These are phyloP conservation scores for Galbula dea DNA, from an alignment of 2,113 vertebrate genomes.

Conservation along the genomic window DNA sequence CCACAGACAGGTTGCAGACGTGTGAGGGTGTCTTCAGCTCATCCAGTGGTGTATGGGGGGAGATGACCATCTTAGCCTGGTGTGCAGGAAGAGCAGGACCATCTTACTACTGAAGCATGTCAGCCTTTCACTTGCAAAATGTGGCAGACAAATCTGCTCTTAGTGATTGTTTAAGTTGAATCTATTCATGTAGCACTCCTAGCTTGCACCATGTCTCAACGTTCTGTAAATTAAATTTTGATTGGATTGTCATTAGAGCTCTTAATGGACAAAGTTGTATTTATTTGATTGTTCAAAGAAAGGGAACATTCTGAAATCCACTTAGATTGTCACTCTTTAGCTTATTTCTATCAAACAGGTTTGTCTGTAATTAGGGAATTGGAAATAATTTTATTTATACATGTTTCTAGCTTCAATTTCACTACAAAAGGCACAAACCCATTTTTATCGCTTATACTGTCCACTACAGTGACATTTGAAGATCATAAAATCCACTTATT, in stretches of 20 bases:
- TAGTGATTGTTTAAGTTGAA: not conserved
- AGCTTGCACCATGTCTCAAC: not conserved
- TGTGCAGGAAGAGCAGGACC: not conserved
- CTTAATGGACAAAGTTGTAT: not conserved
- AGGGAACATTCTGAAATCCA: not conserved
- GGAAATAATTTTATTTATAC: not conserved
- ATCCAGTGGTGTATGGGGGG: not conserved
- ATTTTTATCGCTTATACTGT: not conserved
- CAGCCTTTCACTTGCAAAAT: not conserved
- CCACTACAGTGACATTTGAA: not conserved
- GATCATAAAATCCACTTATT: not conserved
- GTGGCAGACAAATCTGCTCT: not conserved
- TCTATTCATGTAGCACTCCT: not conserved
- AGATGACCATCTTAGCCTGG: not conserved
- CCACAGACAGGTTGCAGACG: not conserved
- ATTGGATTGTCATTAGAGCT: conserved; percentile 1
- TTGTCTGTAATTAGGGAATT: not conserved
- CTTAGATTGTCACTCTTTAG: not conserved
- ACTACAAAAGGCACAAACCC: not conserved
- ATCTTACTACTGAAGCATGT: not conserved
- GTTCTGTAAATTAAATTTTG: conserved; percentile 17
- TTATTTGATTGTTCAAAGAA: not conserved
- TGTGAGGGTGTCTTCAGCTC: not conserved
- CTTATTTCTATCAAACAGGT: not conserved
- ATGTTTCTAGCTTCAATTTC: not conserved